Percentiles rank a stretch among this genome's conserved stretches.
These are phyloP conservation scores for Spodoptera littoralis DNA, from an alignment of 2,888 invertebrate genomes.

Conservation along the genomic window DNA sequence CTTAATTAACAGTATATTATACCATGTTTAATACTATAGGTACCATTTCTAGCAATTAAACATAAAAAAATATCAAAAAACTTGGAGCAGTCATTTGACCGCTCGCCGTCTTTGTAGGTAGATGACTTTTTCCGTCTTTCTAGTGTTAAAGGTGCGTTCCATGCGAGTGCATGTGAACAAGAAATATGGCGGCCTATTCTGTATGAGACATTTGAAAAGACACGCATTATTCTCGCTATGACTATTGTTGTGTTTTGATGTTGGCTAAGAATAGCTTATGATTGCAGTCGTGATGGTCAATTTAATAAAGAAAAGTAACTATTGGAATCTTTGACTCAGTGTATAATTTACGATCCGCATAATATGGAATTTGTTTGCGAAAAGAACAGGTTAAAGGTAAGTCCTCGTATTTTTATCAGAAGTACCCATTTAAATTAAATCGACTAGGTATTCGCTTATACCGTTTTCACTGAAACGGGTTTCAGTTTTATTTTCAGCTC, in stretches of 20 bases:
- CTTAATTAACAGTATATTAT: no score
- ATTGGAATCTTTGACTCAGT: constrained; percentile 1
- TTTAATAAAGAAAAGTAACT: constrained; percentile 34
- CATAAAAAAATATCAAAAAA: no score
- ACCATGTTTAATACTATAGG: no score
- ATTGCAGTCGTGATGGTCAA: constrained; percentile 45
- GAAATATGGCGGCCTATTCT: constrained; percentile 48
- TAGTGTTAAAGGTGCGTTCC: constrained; percentile 71
- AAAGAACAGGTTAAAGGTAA: neutral
- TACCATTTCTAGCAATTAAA: no score
- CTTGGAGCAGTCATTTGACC: no score
- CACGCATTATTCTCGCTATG: constrained; percentile 31
- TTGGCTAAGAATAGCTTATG: constrained; percentile 30
- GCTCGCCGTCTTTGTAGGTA: no score
- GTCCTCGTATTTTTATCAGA: no score
- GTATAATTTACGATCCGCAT: constrained; percentile 14
- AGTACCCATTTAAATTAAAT: no score
- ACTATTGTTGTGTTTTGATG: constrained; percentile 34
- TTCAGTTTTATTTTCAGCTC: no score
- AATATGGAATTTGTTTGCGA: neutral
- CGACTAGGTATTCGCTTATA: no score
- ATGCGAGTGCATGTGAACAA: constrained; percentile 59
- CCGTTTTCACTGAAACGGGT: no score
- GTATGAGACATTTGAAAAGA: constrained; percentile 45
- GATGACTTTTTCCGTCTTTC: no score